Percentiles rank a stretch among this genome's conserved stretches.
Conservation (phyloP, 2,797 vertebrate species). For the Diplodus sargus region DNA sequence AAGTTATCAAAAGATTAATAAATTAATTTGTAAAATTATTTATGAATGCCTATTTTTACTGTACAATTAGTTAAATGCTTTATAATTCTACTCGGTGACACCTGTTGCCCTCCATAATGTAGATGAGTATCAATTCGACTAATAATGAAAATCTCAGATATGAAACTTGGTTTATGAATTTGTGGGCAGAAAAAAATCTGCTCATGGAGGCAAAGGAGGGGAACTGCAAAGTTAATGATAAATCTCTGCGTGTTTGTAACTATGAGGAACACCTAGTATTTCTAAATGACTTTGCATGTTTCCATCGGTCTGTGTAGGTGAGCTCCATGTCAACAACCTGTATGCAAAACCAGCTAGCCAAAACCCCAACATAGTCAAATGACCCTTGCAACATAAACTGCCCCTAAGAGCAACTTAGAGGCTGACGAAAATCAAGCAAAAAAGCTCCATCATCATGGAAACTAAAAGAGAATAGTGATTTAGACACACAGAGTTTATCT, state of each 20-base stretch:
- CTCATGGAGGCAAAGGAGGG: neutral
- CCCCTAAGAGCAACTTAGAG: neutral
- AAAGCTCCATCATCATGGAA: neutral
- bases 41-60: too few relatives aligned
- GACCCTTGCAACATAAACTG: neutral
- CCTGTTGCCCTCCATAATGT: too few relatives aligned
- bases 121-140: neutral
- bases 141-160: neutral
- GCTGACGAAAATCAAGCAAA: too few relatives aligned
- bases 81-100: too few relatives aligned
- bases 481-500: neutral
- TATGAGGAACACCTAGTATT: neutral
- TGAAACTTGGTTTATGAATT: neutral
- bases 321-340: slow-evolving; percentile 39
- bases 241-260: neutral
- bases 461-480: neutral
- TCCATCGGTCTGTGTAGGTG: slow-evolving; percentile 43
- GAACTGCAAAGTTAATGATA: neutral
- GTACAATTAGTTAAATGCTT: too few relatives aligned
- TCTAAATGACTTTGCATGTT: slow-evolving; percentile 62
- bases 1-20: too few relatives aligned
- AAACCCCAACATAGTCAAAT: slow-evolving; percentile 74
- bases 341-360: slow-evolving; percentile 76
- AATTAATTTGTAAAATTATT: too few relatives aligned
- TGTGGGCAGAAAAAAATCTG: neutral